A percentile compares a stretch with the other conserved stretches of the same genome.
These are phyloP conservation scores for Seison nebaliae DNA, from an alignment of 1,140 invertebrate genomes.

Conservation along the genomic window DNA sequence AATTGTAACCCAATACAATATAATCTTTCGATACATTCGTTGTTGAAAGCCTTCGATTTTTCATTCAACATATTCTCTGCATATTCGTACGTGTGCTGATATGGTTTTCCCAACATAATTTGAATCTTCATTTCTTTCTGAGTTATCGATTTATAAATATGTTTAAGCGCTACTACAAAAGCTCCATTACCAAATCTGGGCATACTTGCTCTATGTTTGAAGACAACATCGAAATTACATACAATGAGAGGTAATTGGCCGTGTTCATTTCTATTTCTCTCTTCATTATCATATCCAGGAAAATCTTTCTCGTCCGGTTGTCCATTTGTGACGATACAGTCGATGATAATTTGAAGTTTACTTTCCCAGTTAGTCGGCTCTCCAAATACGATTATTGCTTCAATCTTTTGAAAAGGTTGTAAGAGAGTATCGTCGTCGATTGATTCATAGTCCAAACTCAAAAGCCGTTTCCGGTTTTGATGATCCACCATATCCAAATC, in stretches of 20 bases:
- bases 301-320: constrained; percentile 30
- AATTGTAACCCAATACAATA: constrained; percentile 36
- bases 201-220: constrained; percentile 39
- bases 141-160: constrained; percentile 32
- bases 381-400: constrained; percentile 36
- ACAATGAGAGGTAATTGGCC: constrained; percentile 37
- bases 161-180: constrained; percentile 40
- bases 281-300: constrained; percentile 1
- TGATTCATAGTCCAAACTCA: constrained; percentile 13
- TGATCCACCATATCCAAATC: constrained; percentile 43
- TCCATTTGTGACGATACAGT: constrained; percentile 15
- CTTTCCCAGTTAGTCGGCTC: constrained; percentile 38
- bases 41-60: constrained; percentile 32
- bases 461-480: constrained; percentile 28
- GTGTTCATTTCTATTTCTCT: background rate
- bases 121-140: constrained; percentile 34
- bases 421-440: background rate
- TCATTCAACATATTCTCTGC: constrained; percentile 34
- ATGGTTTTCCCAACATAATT: constrained; percentile 39
- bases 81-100: constrained; percentile 39
- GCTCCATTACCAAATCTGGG: constrained; percentile 41
- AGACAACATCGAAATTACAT: constrained; percentile 42
- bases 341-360: constrained; percentile 31
- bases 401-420: constrained; percentile 13
- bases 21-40: constrained; percentile 27